These are phyloP conservation scores for Saguinus imperator DNA, from an alignment of 2,113 vertebrate genomes.

Conservation along the genomic window DNA sequence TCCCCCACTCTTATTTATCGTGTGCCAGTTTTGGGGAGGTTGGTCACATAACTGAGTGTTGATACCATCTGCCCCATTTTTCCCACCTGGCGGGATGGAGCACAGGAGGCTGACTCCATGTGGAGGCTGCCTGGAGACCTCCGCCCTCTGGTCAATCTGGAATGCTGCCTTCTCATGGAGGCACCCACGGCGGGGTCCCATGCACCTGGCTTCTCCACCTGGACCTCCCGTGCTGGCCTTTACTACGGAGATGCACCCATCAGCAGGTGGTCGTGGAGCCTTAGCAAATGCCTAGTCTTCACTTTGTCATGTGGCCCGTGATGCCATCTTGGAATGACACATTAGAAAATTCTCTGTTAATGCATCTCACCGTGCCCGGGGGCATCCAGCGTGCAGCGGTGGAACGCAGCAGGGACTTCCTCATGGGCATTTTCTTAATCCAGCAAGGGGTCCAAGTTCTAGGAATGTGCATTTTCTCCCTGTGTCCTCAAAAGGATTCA, in stretches of 20 bases:
- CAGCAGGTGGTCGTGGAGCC: too few relatives aligned
- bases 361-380: fast-evolving
- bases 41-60: fast-evolving
- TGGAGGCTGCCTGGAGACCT: background rate
- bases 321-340: fast-evolving
- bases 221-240: fast-evolving
- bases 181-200: fast-evolving
- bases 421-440: background rate
- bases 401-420: fast-evolving
- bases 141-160: background rate
- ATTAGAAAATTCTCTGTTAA: fast-evolving
- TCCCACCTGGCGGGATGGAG: too few relatives aligned
- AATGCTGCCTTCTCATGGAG: fast-evolving
- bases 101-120: background rate
- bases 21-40: fast-evolving
- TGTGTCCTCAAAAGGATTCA: background rate
- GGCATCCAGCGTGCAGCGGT: fast-evolving
- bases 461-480: background rate
- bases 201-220: background rate
- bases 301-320: fast-evolving
- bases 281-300: fast-evolving
- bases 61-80: fast-evolving
- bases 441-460: fast-evolving
- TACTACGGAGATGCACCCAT: background rate
- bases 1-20: fast-evolving